Evolutionary conservation across 2,113 vertebrate genomes (phyloP).

Genomic region (Gopherus evgoodei): DNA sequence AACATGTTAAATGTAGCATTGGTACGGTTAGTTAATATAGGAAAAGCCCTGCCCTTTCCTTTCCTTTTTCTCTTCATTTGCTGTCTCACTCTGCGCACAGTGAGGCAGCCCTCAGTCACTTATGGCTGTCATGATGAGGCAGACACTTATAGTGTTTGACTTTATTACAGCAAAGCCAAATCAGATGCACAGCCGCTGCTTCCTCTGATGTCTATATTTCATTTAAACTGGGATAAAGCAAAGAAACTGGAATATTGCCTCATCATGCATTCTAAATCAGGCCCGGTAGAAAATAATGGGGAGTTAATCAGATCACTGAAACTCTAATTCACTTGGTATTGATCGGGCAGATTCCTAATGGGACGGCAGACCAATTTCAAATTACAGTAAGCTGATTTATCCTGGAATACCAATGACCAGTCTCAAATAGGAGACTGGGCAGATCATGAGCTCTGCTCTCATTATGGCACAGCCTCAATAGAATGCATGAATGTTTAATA

Average conservation of each 20-base stretch:
- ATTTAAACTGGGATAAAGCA: slow-evolving; percentile 88
- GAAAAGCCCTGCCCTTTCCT: background rate
- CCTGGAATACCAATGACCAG: slow-evolving; percentile 87
- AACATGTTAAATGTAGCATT: background rate
- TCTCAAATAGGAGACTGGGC: slow-evolving; percentile 65
- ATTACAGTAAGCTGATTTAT: slow-evolving; percentile 91
- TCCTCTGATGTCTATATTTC: slow-evolving; percentile 87
- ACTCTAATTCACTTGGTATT: slow-evolving; percentile 97
- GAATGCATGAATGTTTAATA: slow-evolving; percentile 74
- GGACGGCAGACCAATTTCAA: slow-evolving; percentile 90
- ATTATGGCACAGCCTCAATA: slow-evolving; percentile 35
- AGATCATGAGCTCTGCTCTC: slow-evolving; percentile 61
- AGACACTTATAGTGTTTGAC: slow-evolving; percentile 80
- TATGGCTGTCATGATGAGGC: slow-evolving; percentile 51
- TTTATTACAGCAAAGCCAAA: slow-evolving; percentile 80
- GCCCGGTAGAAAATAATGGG: slow-evolving; percentile 92
- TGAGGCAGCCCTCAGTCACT: slow-evolving; percentile 55
- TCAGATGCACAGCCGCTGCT: slow-evolving; percentile 83
- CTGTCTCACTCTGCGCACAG: background rate
- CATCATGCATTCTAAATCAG: slow-evolving; percentile 92
- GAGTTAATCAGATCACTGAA: slow-evolving; percentile 98
- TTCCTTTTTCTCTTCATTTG: background rate
- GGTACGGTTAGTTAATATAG: background rate
- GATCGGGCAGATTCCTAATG: slow-evolving; percentile 94
- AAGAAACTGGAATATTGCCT: slow-evolving; percentile 91